Evolutionary conservation across 2,113 vertebrate species (phyloP).

Genomic region (Stigmatopora argus): DNA sequence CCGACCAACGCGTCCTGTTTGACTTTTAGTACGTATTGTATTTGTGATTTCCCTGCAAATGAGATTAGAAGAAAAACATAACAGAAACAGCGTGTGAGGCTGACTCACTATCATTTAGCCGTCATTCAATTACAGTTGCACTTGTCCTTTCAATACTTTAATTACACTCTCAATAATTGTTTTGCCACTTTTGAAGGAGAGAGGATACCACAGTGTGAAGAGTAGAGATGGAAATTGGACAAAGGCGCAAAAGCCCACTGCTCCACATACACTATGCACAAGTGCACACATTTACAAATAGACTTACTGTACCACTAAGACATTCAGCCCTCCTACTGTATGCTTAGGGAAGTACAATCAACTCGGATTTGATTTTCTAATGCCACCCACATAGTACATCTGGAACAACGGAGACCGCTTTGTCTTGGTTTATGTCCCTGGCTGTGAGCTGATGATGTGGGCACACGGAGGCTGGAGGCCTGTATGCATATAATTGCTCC

Average conservation of each 20-base stretch:
- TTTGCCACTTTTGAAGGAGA: slow-evolving; percentile 52
- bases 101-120: slow-evolving; percentile 53
- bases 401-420: slow-evolving; percentile 52
- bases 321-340: slow-evolving; percentile 24
- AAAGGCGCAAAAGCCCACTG: slow-evolving; percentile 15
- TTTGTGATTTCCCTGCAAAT: slow-evolving; percentile 24
- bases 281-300: not conserved
- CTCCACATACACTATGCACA: not conserved
- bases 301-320: slow-evolving; percentile 8
- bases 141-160: slow-evolving; percentile 66
- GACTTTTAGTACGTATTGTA: slow-evolving; percentile 31
- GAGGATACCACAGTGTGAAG: slow-evolving; percentile 44
- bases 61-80: slow-evolving; percentile 29
- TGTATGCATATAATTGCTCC: slow-evolving; percentile 62
- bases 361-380: slow-evolving; percentile 61
- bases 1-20: slow-evolving; percentile 44
- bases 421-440: slow-evolving; percentile 66
- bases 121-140: slow-evolving; percentile 69
- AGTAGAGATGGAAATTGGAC: slow-evolving; percentile 17
- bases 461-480: slow-evolving; percentile 58
- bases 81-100: slow-evolving; percentile 19
- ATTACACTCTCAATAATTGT: slow-evolving; percentile 71
- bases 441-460: slow-evolving; percentile 61
- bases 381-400: slow-evolving; percentile 61
- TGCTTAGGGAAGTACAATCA: slow-evolving; percentile 55